phyloP scores from a whole-genome alignment of 2,888 invertebrate genomes.

The Ormyrus nitidulus region DNA sequence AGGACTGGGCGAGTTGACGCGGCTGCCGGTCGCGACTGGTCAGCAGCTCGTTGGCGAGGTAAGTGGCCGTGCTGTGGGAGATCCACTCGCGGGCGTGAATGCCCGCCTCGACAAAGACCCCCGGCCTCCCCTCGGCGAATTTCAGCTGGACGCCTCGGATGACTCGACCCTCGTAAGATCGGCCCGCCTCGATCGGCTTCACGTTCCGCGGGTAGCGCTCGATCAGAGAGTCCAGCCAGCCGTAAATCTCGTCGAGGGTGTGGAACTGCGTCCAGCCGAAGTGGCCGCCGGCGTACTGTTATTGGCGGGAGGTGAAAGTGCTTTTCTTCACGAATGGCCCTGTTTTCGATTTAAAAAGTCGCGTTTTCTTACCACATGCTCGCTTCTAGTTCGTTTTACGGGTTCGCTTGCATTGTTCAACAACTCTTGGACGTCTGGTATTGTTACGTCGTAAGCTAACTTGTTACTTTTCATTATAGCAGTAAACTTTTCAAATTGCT shows the following conservation, averaged over 20 bases:
- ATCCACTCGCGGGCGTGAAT: constrained; percentile 88
- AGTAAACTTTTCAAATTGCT: constrained; percentile 75
- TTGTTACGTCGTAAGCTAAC: constrained; percentile 74
- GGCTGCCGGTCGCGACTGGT: constrained; percentile 77
- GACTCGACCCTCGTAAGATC: constrained; percentile 78
- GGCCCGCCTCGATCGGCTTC: not conserved
- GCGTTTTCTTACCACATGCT: not conserved
- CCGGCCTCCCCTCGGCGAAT: constrained; percentile 75
- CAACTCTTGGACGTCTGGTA: constrained; percentile 80
- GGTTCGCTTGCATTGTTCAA: constrained; percentile 59
- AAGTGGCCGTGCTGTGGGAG: constrained; percentile 80
- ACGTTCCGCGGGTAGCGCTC: constrained; percentile 75
- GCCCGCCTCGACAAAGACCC: constrained; percentile 79
- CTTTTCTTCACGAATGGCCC: too few relatives aligned
- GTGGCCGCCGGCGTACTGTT: too few relatives aligned
- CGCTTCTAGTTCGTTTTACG: not conserved
- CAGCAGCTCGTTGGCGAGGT: constrained; percentile 80
- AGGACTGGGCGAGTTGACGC: constrained; percentile 75
- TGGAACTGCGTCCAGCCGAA: constrained; percentile 79
- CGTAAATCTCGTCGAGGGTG: constrained; percentile 77
- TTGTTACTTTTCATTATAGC: constrained; percentile 72
- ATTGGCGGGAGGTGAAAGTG: too few relatives aligned
- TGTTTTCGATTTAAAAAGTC: not conserved
- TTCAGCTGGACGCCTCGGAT: constrained; percentile 79
- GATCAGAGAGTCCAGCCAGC: constrained; percentile 77